Conservation (phyloP, 2,797 vertebrate species). For the Esox lucius region DNA sequence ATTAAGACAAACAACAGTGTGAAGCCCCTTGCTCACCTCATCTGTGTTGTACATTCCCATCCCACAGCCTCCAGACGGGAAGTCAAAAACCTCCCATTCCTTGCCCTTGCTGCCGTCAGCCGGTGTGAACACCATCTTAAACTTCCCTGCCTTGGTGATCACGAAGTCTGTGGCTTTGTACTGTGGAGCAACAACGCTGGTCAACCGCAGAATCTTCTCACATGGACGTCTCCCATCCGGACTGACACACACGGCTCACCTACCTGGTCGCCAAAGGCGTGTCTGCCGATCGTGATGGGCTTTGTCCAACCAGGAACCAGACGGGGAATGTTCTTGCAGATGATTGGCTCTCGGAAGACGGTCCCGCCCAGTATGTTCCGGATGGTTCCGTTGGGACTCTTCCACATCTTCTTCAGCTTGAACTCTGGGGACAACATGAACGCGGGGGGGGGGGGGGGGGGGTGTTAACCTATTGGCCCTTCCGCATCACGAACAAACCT, state of each 20-base stretch:
- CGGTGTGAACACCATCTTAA: slow-evolving; percentile 81
- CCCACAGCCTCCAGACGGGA: slow-evolving; percentile 81
- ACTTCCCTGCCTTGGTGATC: slow-evolving; percentile 75
- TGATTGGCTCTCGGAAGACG: slow-evolving; percentile 96
- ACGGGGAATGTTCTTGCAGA: slow-evolving; percentile 96
- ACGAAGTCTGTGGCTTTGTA: slow-evolving; percentile 89
- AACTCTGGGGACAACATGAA: slow-evolving; percentile 78
- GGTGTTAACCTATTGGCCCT: background rate
- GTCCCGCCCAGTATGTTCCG: slow-evolving; percentile 97
- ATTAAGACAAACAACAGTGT: background rate
- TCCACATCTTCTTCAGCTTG: slow-evolving; percentile 98
- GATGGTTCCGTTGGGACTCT: slow-evolving; percentile 97
- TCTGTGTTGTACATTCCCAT: slow-evolving; percentile 93
- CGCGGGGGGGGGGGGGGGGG: too few relatives aligned
- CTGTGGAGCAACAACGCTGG: slow-evolving; percentile 51
- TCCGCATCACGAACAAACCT: too few relatives aligned
- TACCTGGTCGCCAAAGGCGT: slow-evolving; percentile 95
- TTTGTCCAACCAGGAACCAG: slow-evolving; percentile 95
- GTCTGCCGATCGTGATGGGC: slow-evolving; percentile 95
- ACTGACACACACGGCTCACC: background rate
- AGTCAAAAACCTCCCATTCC: slow-evolving; percentile 87
- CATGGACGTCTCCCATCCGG: background rate
- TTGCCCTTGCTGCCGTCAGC: slow-evolving; percentile 74
- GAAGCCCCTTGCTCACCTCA: slow-evolving; percentile 66
- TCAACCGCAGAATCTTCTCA: slow-evolving; percentile 55